A percentile compares a stretch with the other conserved stretches of the same genome.
Evolutionary conservation across 2,113 vertebrate species (phyloP).

Genomic region (Pithys albifrons): DNA sequence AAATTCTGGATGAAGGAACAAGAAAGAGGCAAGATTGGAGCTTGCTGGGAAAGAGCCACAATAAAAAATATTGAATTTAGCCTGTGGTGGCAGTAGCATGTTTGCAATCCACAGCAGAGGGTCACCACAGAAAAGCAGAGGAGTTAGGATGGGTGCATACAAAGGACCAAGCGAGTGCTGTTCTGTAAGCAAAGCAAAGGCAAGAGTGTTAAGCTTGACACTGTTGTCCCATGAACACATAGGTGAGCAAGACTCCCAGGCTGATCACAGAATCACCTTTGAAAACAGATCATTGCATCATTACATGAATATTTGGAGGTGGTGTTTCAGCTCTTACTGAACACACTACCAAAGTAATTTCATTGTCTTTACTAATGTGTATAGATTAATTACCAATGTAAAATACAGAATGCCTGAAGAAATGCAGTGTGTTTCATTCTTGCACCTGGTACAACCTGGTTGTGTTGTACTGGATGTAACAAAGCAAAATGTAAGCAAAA

Average conservation of each 20-base stretch:
- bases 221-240: rapidly evolving
- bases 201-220: rapidly evolving
- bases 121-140: not conserved
- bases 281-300: not conserved
- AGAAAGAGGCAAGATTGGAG: not conserved
- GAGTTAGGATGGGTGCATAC: not conserved
- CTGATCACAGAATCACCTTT: not conserved
- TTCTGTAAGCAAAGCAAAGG: not conserved
- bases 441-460: not conserved
- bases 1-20: not conserved
- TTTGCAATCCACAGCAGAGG: not conserved
- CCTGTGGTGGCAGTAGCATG: not conserved
- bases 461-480: not conserved
- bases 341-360: not conserved
- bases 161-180: not conserved
- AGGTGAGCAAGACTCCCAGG: not conserved
- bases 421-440: not conserved
- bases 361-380: conserved; percentile 4
- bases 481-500: not conserved
- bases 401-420: conserved; percentile 43
- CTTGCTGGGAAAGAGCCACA: rapidly evolving
- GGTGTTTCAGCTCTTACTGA: not conserved
- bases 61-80: not conserved
- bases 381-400: conserved; percentile 46
- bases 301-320: not conserved